Percentiles rank a stretch among this genome's conserved stretches.
Evolutionary conservation across 2,888 invertebrate species (phyloP).

Genomic region (Villa cingulata): DNA sequence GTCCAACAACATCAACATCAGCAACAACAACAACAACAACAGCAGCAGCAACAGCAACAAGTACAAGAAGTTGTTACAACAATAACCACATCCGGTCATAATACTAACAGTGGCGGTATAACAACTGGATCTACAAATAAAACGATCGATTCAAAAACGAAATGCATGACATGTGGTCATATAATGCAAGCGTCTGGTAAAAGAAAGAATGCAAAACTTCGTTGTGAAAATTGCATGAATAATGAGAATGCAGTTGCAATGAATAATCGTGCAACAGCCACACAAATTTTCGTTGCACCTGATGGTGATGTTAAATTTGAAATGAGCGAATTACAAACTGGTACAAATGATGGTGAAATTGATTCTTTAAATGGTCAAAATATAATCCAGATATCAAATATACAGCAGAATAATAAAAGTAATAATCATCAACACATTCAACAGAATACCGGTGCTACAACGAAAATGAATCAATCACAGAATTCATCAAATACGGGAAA

Average conservation of each 20-base stretch:
- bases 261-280: conserved; percentile 30
- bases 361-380: conserved; percentile 29
- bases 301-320: conserved; percentile 49
- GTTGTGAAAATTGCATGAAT: conserved; percentile 48
- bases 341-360: conserved; percentile 24
- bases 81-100: background rate
- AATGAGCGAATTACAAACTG: conserved; percentile 37
- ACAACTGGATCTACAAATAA: background rate
- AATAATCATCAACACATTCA: background rate
- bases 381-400: conserved; percentile 32
- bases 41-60: no score
- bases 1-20: conserved; percentile 13
- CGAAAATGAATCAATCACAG: conserved; percentile 12
- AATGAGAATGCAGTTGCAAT: conserved; percentile 38
- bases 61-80: conserved; percentile 7
- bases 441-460: background rate
- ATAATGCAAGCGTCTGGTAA: conserved; percentile 42
- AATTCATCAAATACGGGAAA: conserved; percentile 21
- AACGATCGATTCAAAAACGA: conserved; percentile 18
- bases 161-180: conserved; percentile 47
- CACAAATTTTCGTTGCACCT: conserved; percentile 52
- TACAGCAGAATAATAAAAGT: conserved; percentile 18
- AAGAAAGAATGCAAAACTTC: conserved; percentile 48
- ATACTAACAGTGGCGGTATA: background rate
- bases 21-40: conserved; percentile 39